Conservation (phyloP, 2,797 vertebrate species). For the Sylvia borin region DNA sequence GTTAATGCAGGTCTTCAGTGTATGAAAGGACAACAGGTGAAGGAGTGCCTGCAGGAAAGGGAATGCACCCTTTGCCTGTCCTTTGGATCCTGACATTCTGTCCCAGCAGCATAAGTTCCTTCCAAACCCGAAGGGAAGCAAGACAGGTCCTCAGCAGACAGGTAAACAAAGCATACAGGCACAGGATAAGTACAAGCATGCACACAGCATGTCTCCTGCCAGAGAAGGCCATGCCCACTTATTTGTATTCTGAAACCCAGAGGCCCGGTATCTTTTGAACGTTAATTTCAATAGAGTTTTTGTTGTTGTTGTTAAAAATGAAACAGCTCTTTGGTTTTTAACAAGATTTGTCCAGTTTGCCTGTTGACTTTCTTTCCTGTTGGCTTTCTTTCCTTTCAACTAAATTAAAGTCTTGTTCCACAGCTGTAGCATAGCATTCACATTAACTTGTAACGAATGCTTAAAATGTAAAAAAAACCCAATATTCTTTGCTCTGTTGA, state of each 20-base stretch:
- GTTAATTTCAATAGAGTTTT: neutral
- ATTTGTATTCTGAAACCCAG: neutral
- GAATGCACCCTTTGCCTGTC: neutral
- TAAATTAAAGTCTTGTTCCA: neutral
- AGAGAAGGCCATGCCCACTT: neutral
- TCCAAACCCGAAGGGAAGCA: neutral
- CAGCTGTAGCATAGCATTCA: neutral
- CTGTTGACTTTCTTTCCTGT: neutral
- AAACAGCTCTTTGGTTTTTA: neutral
- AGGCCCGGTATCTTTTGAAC: neutral
- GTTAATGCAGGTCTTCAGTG: neutral
- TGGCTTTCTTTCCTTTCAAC: neutral
- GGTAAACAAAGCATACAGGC: neutral
- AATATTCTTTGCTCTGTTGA: neutral
- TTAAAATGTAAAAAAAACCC: neutral
- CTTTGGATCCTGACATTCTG: neutral
- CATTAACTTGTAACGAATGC: neutral
- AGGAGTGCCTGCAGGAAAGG: neutral
- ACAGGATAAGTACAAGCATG: neutral
- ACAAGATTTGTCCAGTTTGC: neutral
- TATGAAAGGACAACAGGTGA: neutral
- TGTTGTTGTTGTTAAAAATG: neutral
- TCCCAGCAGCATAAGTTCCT: neutral
- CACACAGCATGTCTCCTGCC: neutral
- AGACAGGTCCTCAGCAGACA: neutral